A percentile compares a stretch with the other conserved stretches of the same genome.
Evolutionary conservation across 2,113 vertebrate species (phyloP).

Genomic region (Plestiodon gilberti): DNA sequence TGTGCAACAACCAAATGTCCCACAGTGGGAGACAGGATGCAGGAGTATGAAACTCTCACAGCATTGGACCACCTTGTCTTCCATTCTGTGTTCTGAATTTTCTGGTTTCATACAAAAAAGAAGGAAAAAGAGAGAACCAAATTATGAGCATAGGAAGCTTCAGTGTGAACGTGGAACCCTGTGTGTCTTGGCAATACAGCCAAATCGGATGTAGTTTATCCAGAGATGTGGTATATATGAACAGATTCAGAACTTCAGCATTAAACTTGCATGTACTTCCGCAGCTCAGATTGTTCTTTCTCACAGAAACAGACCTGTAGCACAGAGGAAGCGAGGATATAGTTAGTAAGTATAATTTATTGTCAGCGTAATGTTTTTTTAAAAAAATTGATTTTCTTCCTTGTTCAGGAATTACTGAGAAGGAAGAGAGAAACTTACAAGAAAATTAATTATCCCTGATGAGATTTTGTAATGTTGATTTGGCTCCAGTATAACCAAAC

Average conservation of each 20-base stretch:
- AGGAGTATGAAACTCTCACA: not conserved
- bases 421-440: not conserved
- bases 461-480: not conserved
- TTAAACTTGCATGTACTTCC: not conserved
- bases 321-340: not conserved
- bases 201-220: not conserved
- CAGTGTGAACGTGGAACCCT: not conserved
- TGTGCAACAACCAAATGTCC: not conserved
- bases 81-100: not conserved
- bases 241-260: not conserved
- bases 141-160: not conserved
- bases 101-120: not conserved
- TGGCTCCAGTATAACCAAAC: slow-evolving; percentile 15
- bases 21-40: not conserved
- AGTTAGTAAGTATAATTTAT: not conserved
- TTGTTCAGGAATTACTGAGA: slow-evolving; percentile 6
- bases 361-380: not conserved
- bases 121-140: no score
- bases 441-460: not conserved
- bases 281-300: not conserved
- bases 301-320: not conserved
- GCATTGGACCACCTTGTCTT: not conserved
- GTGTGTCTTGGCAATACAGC: not conserved
- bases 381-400: not conserved
- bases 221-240: not conserved